Evolutionary conservation across 2,113 vertebrate genomes (phyloP).

Genomic region (Ptilonorhynchus violaceus): DNA sequence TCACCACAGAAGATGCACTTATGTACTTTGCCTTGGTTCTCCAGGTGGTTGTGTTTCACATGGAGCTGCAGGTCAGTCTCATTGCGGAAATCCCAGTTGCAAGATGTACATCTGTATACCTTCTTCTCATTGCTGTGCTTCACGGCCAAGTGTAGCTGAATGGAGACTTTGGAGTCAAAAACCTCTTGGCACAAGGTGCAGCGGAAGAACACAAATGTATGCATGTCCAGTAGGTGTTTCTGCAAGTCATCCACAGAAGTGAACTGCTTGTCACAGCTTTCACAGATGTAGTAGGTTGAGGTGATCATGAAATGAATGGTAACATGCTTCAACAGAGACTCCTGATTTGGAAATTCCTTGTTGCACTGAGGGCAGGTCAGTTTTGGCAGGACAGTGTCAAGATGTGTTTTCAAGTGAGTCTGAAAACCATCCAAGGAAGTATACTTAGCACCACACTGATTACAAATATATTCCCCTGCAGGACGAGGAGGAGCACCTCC

Average conservation of each 20-base stretch:
- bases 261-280: slow-evolving; percentile 99
- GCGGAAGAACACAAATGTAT: slow-evolving; percentile 97
- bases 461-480: slow-evolving; percentile 92
- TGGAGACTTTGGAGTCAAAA: slow-evolving; percentile 98
- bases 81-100: slow-evolving; percentile 97
- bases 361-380: slow-evolving; percentile 97
- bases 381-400: slow-evolving; percentile 90
- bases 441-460: slow-evolving; percentile 95
- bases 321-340: slow-evolving; percentile 94
- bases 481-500: slow-evolving; percentile 82
- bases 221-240: slow-evolving; percentile 98
- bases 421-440: slow-evolving; percentile 94
- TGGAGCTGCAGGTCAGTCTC: slow-evolving; percentile 95
- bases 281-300: slow-evolving; percentile 97
- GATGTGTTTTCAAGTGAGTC: slow-evolving; percentile 95
- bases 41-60: slow-evolving; percentile 95
- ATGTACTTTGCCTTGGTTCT: slow-evolving; percentile 90
- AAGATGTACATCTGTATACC: slow-evolving; percentile 94
- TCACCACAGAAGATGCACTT: slow-evolving; percentile 98
- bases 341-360: slow-evolving; percentile 97
- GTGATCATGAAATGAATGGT: slow-evolving; percentile 98
- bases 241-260: slow-evolving; percentile 97
- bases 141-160: slow-evolving; percentile 95
- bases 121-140: slow-evolving; percentile 99
- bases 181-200: slow-evolving; percentile 98